Evolutionary conservation across 2,797 vertebrate species (phyloP), one percentile per base, ranked within the genome.

Genomic region (Anas flavirostris): DNA sequence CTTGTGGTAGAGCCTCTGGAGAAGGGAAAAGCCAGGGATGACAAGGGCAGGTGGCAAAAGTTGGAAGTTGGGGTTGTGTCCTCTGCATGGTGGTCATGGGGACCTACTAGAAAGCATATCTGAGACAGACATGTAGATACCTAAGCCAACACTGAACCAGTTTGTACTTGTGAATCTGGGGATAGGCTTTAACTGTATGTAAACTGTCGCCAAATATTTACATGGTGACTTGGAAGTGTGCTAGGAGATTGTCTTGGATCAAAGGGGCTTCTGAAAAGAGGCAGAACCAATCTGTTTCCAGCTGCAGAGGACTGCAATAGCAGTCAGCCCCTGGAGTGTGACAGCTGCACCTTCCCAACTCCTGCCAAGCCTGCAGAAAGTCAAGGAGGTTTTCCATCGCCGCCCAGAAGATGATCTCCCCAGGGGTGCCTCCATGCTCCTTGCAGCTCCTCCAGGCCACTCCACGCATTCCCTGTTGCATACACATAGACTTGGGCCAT

Each of bases 161-260:
- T 22, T 91, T 58, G 39, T n/a, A 9, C 53, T 81, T 37, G 22
- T 18, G 75, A 84, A 48, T 25, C 56, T 87, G 59, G 23, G 33
- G 37, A n/a, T 80, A 14, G 64, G 64, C 22, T 74, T 68, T 64
- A 59, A 26, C 22, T 1, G 0, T 50, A 69, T 37, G 73, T 73
- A 84, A 91, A 87, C 64, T 31, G 67, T 12, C 44, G 15, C 12
- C 25, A 62, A 95, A 90, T 83, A 90, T 94, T 95, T 90, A 58
- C 23, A 16, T 41, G 0, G 0, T 12, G 64, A 28, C 28, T 81
- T 68, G 41, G 74, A 63, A 55, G 44, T 41, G 33, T 33, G 48
- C 19, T 29, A 28, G 63, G 53, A 83, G 44, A 68, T 55, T 0
- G 1, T 52, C 26, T 33, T 0, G 4, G 70, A 67, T 62, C 46